Evolutionary conservation across 1,140 invertebrate genomes (phyloP), one percentile per base, ranked within the genome.

Genomic region (Nylanderia fulva): DNA sequence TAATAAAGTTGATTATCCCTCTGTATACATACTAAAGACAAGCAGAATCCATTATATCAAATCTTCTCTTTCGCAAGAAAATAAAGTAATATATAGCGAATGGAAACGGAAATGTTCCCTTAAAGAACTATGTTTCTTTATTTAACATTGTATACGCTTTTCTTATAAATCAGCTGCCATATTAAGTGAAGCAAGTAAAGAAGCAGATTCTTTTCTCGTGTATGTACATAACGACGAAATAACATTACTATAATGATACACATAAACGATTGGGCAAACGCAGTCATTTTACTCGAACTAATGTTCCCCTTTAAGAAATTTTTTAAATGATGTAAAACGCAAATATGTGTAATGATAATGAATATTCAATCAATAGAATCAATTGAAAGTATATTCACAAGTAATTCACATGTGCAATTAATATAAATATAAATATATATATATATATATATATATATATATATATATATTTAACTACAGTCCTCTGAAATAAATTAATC

Each of bases 111-210:
- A 36, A 24, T 29, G 48, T 1, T 13, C 45, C 15, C 13, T 1
- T 29, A 6, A 79, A 60, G 18, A 64, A 18, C 2, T 48, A 42
- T 39, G 1, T n/a, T 18, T 7, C 1, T 33, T 39, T 48, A 11
- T 33, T 0, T 24, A 64, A 15, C 36, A 42, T 45, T 76, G 21
- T 29, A 60, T 63, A 33, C 6, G 6, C 39, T 21, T 9, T 4
- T 48, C 18, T 45, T 36, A 48, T 13, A 8, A 15, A 54, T 11
- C 13, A 80, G 33, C 33, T 69, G 76, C 45, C 42, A 54, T 48
- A n/a, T 66, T 68, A 69, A 68, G 33, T 69, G 21, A 69, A 71
- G 48, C 36, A 39, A 80, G 18, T 72, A 76, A 68, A 66, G 15
- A 69, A 80, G 52, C 36, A 48, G 15, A 69, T 79, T 39, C 2